A percentile compares a stretch with the other conserved stretches of the same genome.
Conservation (phyloP, 2,888 invertebrate species). For the Aphodius granarius region DNA sequence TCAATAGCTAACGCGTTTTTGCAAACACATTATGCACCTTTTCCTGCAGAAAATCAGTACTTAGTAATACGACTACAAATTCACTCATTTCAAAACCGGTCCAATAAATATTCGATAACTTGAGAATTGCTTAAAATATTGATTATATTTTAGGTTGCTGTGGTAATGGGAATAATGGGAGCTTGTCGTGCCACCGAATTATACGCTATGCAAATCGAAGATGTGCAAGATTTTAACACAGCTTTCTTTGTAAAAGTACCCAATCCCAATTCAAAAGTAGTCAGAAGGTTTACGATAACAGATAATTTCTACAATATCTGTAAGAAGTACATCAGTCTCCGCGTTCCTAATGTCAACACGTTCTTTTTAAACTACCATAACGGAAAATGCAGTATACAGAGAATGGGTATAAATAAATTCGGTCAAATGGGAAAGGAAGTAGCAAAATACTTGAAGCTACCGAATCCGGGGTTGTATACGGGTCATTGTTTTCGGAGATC, state of each 20-base stretch:
- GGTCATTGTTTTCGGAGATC: slow-evolving; percentile 28
- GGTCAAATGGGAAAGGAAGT: slow-evolving; percentile 24
- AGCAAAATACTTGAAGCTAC: slow-evolving; percentile 26
- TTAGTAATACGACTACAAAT: no score
- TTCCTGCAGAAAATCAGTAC: no score
- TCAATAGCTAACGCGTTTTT: no score
- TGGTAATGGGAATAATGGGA: slow-evolving; percentile 28
- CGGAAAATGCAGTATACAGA: slow-evolving; percentile 27
- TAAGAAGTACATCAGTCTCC: slow-evolving; percentile 32
- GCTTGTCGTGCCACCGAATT: slow-evolving; percentile 29
- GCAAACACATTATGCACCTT: no score
- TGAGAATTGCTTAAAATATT: slow-evolving; percentile 17
- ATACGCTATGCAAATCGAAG: slow-evolving; percentile 22
- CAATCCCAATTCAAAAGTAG: slow-evolving; percentile 24
- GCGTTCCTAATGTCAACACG: slow-evolving; percentile 17
- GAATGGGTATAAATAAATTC: slow-evolving; percentile 26
- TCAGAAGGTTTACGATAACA: slow-evolving; percentile 29
- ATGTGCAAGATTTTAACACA: slow-evolving; percentile 25
- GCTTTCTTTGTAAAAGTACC: background rate
- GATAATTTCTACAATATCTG: slow-evolving; percentile 27
- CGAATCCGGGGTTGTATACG: slow-evolving; percentile 24
- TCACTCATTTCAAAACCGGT: no score
- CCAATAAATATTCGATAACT: no score
- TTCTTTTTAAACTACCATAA: slow-evolving; percentile 31
- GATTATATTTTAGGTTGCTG: slow-evolving; percentile 21